A percentile compares a stretch with the other conserved stretches of the same genome.
Conservation (phyloP, 2,113 vertebrate species). For the Rhinopithecus roxellana region DNA sequence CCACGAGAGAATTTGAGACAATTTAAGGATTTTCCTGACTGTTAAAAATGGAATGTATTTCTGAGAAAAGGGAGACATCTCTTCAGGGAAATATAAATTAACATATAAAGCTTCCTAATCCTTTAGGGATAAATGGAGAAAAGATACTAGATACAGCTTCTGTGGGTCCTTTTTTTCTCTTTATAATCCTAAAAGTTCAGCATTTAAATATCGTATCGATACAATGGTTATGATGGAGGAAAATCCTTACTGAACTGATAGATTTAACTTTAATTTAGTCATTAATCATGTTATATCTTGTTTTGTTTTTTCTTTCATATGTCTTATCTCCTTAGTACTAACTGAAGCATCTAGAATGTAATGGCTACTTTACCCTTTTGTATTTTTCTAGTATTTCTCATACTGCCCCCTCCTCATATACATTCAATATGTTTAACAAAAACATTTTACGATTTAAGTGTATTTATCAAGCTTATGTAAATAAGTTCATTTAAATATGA, state of each 20-base stretch:
- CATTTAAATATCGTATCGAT: conserved; percentile 19
- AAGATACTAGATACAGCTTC: not conserved
- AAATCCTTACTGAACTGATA: not conserved
- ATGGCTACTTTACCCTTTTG: not conserved
- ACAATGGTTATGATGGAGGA: not conserved
- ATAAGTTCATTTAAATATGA: not conserved
- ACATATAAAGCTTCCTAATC: not conserved
- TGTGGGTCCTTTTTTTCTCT: not conserved
- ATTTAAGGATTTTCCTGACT: not conserved
- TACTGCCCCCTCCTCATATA: not conserved
- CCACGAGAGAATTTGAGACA: not conserved
- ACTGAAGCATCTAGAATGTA: not conserved
- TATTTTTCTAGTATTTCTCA: not conserved
- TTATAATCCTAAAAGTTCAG: conserved; percentile 12
- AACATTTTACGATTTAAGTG: not conserved
- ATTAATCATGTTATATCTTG: not conserved
- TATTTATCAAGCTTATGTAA: not conserved
- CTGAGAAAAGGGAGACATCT: not conserved
- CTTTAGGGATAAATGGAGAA: not conserved
- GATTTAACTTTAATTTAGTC: conserved; percentile 21
- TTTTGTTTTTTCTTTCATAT: not conserved
- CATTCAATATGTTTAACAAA: not conserved
- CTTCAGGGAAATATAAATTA: not conserved
- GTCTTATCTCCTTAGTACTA: not conserved
- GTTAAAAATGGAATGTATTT: not conserved